phyloP scores from a whole-genome alignment of 2,113 vertebrate genomes.

The Gasterosteus aculeatus region DNA sequence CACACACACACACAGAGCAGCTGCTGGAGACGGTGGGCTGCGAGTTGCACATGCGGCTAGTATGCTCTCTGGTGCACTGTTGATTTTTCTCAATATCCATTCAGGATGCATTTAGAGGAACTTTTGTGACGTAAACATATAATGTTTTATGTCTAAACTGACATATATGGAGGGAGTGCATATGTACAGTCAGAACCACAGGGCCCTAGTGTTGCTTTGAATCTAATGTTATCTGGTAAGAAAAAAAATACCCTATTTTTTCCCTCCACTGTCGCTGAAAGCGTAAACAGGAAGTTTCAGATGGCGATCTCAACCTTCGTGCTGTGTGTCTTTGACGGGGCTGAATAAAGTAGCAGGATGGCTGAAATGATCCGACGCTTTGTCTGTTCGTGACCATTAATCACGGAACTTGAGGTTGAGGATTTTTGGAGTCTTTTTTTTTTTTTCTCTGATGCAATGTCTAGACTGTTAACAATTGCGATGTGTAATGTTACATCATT shows the following conservation, averaged over 20 bases:
- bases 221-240: neutral
- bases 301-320: constrained; percentile 5
- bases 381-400: constrained; percentile 25
- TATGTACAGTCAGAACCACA: neutral
- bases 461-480: constrained; percentile 3
- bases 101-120: constrained; percentile 5
- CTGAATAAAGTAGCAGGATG: constrained; percentile 5
- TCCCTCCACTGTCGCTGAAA: neutral
- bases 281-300: constrained; percentile 22
- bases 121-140: constrained; percentile 8
- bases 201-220: constrained; percentile 1
- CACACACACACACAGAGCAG: constrained; percentile 31
- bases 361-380: neutral
- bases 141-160: constrained; percentile 20
- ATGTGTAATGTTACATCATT: constrained; percentile 18
- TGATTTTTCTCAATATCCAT: constrained; percentile 18
- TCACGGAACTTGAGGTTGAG: constrained; percentile 14
- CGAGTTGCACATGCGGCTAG: constrained; percentile 21
- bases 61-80: constrained; percentile 9
- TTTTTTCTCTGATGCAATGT: constrained; percentile 26
- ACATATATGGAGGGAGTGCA: neutral
- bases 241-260: neutral
- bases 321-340: constrained; percentile 8
- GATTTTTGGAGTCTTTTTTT: constrained; percentile 23
- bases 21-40: constrained; percentile 13